Conservation (phyloP, 2,888 invertebrate genomes). For the Glyphotaelius pellucidus region DNA sequence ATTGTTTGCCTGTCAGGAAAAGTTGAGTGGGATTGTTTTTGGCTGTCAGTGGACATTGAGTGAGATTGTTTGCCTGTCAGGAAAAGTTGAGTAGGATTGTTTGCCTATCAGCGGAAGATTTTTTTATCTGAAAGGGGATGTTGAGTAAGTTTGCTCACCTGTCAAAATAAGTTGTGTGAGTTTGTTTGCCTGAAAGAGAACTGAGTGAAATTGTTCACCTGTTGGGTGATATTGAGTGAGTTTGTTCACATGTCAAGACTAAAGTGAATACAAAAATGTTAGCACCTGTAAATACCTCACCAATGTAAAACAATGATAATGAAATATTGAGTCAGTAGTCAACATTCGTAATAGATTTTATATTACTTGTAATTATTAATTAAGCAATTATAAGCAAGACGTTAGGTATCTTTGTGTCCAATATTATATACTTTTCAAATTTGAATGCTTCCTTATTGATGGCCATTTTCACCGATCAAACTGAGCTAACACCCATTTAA, state of each 20-base stretch:
- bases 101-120: not conserved
- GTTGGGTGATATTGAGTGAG: not conserved
- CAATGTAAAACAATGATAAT: not conserved
- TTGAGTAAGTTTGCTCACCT: not conserved
- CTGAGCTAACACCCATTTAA: not conserved
- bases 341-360: conserved; percentile 2
- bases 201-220: not conserved
- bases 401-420: not conserved
- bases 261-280: conserved; percentile 9
- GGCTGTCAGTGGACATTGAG: too few relatives aligned
- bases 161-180: too few relatives aligned
- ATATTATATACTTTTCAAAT: not conserved
- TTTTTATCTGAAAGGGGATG: not conserved
- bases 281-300: conserved; percentile 11
- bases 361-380: not conserved
- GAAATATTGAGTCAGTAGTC: not conserved
- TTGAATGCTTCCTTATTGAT: not conserved
- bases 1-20: not conserved
- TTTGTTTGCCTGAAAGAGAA: too few relatives aligned
- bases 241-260: not conserved
- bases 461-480: not conserved
- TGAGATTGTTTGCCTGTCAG: not conserved
- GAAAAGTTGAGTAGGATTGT: not conserved
- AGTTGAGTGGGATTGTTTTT: not conserved
- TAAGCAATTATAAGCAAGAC: not conserved